Evolutionary conservation across 2,113 vertebrate species (phyloP).

Genomic region (Alethe diademata): DNA sequence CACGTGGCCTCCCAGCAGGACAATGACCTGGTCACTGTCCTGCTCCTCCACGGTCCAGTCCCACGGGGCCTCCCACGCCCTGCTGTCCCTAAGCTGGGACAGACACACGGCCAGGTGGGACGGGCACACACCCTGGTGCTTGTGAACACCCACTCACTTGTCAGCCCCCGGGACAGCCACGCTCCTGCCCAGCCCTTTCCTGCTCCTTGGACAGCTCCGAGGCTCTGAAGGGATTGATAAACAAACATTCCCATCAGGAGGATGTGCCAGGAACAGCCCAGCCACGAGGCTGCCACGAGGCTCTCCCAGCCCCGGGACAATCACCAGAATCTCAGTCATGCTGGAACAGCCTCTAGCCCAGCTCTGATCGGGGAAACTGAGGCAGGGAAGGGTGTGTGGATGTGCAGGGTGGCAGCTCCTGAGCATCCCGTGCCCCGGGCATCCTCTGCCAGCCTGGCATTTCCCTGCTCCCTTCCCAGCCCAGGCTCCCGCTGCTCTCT

Average conservation of each 20-base stretch:
- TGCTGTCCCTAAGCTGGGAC: background rate
- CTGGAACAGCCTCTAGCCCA: background rate
- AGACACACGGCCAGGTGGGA: rapidly evolving
- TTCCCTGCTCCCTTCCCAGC: background rate
- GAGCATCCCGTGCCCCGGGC: background rate
- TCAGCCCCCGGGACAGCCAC: background rate
- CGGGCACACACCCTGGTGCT: rapidly evolving
- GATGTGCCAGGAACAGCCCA: background rate
- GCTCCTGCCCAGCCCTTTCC: background rate
- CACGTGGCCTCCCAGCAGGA: background rate
- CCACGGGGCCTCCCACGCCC: background rate
- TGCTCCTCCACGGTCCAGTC: background rate
- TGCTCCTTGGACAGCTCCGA: background rate
- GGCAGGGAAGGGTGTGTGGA: rapidly evolving
- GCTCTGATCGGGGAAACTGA: background rate
- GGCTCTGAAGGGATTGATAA: rapidly evolving
- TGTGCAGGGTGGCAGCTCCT: rapidly evolving
- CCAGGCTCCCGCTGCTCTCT: background rate
- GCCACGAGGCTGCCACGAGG: background rate
- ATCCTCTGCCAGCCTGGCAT: background rate
- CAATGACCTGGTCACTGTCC: background rate
- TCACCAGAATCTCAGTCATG: rapidly evolving
- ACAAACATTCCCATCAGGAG: background rate
- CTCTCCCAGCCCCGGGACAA: background rate
- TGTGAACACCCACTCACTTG: background rate